Percentiles rank a stretch among this genome's conserved stretches.
phyloP scores from a whole-genome alignment of 2,797 vertebrate species.

The Schizopygopsis pylzovi region DNA sequence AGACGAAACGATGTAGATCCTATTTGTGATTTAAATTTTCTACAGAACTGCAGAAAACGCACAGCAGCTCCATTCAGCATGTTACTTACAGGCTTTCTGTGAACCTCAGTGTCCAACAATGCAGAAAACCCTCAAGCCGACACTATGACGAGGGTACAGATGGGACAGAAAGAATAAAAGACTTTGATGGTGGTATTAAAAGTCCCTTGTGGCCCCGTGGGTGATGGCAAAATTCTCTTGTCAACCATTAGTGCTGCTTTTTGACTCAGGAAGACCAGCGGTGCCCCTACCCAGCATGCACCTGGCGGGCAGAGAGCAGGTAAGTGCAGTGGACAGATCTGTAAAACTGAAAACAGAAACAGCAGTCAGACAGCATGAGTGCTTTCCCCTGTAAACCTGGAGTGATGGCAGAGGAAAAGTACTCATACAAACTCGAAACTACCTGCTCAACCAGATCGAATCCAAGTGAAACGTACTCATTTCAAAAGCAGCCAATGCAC shows the following conservation, averaged over 20 bases:
- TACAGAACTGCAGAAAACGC: neutral
- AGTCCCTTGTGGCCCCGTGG: slow-evolving; percentile 9
- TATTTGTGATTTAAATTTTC: neutral
- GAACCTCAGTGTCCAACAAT: neutral
- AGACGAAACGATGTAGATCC: neutral
- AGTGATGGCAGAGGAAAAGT: slow-evolving; percentile 23
- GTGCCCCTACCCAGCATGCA: slow-evolving; percentile 44
- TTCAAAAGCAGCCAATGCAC: slow-evolving; percentile 8
- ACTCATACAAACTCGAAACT: neutral
- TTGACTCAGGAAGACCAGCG: slow-evolving; percentile 9
- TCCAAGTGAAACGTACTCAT: slow-evolving; percentile 9
- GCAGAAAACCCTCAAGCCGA: slow-evolving; percentile 16
- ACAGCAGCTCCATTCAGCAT: neutral
- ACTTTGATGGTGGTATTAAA: neutral
- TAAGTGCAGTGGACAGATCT: slow-evolving; percentile 24
- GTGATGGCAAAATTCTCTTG: slow-evolving; percentile 17
- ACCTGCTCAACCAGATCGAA: slow-evolving; percentile 7
- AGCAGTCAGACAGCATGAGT: slow-evolving; percentile 30
- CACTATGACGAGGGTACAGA: neutral
- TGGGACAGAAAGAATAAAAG: neutral
- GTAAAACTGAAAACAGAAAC: slow-evolving; percentile 32
- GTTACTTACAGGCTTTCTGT: slow-evolving; percentile 8
- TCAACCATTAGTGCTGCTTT: slow-evolving; percentile 32
- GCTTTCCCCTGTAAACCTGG: slow-evolving; percentile 22
- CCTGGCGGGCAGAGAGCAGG: neutral